Percentiles rank a stretch among this genome's conserved stretches.
These are phyloP conservation scores for Pan troglodytes DNA, from an alignment of 2,113 vertebrate genomes.

Conservation along the genomic window NHGRI_mPanTro3-v2.1_pri NC_072412.2:94998001-94998500, in stretches of 20 bases:
- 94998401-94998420: neutral
- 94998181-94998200: neutral
- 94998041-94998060: neutral
- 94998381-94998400: neutral
- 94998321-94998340: neutral
- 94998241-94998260: neutral
- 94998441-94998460: neutral
- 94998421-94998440: neutral
- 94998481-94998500: conserved; percentile 50
- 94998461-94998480: neutral
- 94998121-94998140: neutral
- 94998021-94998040: neutral
- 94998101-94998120: neutral
- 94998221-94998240: neutral
- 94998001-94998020: neutral
- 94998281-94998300: neutral
- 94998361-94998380: neutral
- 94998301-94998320: neutral
- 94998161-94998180: neutral
- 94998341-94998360: neutral
- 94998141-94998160: neutral
- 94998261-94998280: neutral
- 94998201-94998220: neutral
- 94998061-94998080: neutral
- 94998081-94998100: neutral